These are phyloP conservation scores for Drosophila sechellia DNA, from an alignment of 1,140 invertebrate genomes.

Conservation along the genomic window DNA sequence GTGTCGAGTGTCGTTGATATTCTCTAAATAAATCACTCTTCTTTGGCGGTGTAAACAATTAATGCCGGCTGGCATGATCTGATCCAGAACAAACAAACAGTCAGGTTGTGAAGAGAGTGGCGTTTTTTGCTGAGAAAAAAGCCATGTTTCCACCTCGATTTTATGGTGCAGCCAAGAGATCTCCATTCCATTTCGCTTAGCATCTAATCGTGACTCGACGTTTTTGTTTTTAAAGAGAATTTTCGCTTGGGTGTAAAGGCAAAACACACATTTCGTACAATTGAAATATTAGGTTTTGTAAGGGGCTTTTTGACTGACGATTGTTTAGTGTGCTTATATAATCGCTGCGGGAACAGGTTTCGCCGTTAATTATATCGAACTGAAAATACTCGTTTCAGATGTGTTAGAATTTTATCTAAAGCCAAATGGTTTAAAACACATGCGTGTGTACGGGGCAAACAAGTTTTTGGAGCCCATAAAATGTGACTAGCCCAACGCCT, in stretches of 20 bases:
- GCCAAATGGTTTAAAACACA: slow-evolving; percentile 33
- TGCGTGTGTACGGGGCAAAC: slow-evolving; percentile 36
- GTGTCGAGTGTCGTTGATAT: slow-evolving; percentile 34
- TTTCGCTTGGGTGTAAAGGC: slow-evolving; percentile 1
- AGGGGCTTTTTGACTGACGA: slow-evolving; percentile 12
- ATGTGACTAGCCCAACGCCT: slow-evolving; percentile 51
- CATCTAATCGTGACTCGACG: slow-evolving; percentile 35
- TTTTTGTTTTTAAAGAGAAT: slow-evolving; percentile 16
- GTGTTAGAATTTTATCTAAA: slow-evolving; percentile 57
- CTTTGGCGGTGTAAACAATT: slow-evolving; percentile 38
- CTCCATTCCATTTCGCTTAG: slow-evolving; percentile 7
- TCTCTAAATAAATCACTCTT: slow-evolving; percentile 25
- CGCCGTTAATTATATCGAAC: slow-evolving; percentile 41
- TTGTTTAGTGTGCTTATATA: slow-evolving; percentile 47
- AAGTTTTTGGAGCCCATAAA: slow-evolving; percentile 55
- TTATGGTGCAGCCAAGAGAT: slow-evolving; percentile 8
- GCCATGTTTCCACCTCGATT: slow-evolving; percentile 11
- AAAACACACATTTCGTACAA: background rate
- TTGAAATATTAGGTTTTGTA: slow-evolving; percentile 15
- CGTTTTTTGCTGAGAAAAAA: background rate
- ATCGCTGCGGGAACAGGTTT: slow-evolving; percentile 42
- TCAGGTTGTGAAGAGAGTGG: background rate
- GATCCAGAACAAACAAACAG: slow-evolving; percentile 17
- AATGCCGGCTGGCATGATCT: slow-evolving; percentile 18
- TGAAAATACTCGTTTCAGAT: slow-evolving; percentile 42